These are phyloP conservation scores for Synergus gifuensis DNA, from an alignment of 2,888 invertebrate genomes.

Conservation along the genomic window DNA sequence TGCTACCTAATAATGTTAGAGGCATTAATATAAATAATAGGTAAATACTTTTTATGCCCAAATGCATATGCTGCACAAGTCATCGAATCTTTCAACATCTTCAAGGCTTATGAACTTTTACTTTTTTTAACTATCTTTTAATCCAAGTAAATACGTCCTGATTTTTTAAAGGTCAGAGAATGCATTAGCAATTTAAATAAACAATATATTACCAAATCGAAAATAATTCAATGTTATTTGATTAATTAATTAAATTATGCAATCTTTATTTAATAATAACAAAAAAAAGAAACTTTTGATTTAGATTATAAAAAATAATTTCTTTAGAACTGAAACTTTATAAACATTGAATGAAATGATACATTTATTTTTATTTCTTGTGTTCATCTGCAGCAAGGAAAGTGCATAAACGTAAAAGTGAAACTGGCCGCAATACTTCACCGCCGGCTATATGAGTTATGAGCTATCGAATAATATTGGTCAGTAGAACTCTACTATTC, in stretches of 20 bases:
- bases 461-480: not conserved
- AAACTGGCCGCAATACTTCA: not conserved
- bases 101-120: slow-evolving; percentile 32
- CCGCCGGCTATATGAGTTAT: not conserved
- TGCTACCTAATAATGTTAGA: no score
- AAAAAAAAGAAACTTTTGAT: not conserved
- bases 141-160: not conserved
- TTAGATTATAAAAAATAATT: not conserved
- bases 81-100: not conserved
- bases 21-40: no score
- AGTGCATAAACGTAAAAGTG: not conserved
- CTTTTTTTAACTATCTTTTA: slow-evolving; percentile 4
- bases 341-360: not conserved
- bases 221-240: not conserved
- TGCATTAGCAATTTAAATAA: not conserved
- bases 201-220: not conserved
- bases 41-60: not conserved
- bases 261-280: not conserved
- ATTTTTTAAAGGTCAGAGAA: not conserved
- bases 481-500: not conserved
- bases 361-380: not conserved
- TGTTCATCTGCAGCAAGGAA: not conserved
- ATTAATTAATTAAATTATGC: not conserved
- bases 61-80: not conserved
- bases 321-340: not conserved